These are phyloP conservation scores for Alentia gelatinosa DNA, from an alignment of 2,888 invertebrate genomes.

Conservation along the genomic window DNA sequence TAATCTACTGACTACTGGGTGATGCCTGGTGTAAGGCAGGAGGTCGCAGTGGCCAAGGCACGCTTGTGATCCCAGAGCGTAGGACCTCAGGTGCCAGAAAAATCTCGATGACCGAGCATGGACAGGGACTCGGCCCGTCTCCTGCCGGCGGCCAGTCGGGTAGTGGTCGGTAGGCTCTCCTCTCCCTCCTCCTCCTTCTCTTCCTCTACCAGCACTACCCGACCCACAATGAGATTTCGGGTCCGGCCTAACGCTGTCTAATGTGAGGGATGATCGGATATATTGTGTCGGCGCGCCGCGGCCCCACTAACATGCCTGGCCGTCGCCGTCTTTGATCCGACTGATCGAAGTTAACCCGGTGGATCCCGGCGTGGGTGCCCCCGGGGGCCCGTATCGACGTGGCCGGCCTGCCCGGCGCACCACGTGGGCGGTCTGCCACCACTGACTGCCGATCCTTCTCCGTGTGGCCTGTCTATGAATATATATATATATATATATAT, in stretches of 20 bases:
- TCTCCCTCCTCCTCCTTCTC: neutral
- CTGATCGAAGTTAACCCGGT: conserved; percentile 10
- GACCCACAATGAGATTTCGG: neutral
- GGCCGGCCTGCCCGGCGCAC: neutral
- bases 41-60: too few relatives aligned
- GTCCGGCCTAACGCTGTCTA: neutral
- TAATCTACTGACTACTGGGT: too few relatives aligned
- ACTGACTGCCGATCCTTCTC: neutral
- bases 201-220: neutral
- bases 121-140: too few relatives aligned
- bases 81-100: too few relatives aligned
- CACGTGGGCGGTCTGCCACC: neutral
- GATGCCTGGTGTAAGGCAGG: too few relatives aligned
- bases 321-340: neutral
- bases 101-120: too few relatives aligned
- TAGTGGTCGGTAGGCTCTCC: too few relatives aligned
- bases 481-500: too few relatives aligned
- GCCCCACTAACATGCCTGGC: neutral
- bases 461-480: too few relatives aligned
- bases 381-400: neutral
- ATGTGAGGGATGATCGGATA: conserved; percentile 3
- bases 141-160: too few relatives aligned
- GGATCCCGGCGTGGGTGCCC: neutral
- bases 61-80: too few relatives aligned
- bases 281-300: neutral